Evolutionary conservation across 1,140 invertebrate species (phyloP), one percentile per base, ranked within the genome.

Genomic region (Portunus trituberculatus): DNA sequence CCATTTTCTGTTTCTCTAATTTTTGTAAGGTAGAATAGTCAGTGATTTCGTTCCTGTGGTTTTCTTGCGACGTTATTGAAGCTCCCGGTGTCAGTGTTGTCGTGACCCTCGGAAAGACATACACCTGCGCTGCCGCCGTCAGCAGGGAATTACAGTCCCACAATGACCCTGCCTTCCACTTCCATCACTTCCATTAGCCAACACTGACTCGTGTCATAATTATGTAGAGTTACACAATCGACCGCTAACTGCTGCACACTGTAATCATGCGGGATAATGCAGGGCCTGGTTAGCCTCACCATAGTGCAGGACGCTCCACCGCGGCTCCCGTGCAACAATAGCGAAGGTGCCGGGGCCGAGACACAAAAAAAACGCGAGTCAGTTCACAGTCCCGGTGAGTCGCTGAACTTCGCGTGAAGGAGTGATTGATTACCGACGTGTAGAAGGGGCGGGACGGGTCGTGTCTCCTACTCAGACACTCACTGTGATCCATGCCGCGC

Each of bases 121-220:
- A 20, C n/a, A 76, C 67, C 67, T 7, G 67, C 20, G 20, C 67
- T 25, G 20, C 16, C 25, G 67, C 67, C 67, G 16, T 76, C 67
- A 76, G 67, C 46, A 14, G 4, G 48, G 59, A 91, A 91, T 91
- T 91, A 91, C 46, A 59, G 89, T 10, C 59, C 46, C 89, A 91
- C 67, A 76, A 76, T 76, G n/a, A n/a, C 20, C 1, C 67, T n/a
- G 67, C 67, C 67, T 76, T 59, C n/a, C 52, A 59, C 52, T 20
- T 59, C 32, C n/a, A 48, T 89, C 39, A 29, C 25, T 89, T 89
- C 87, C 45, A 89, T 89, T 89, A 89, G 39, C 87, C 28, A 31
- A 91, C 46, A 59, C 46, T 59, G 89, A 59, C 89, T 91, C 89
- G 89, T 91, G 48, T 91, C 46, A 91, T 59, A 91, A 91, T 91